These are phyloP conservation scores for Albula goreensis DNA, from an alignment of 2,113 vertebrate species.

Conservation along the genomic window DNA sequence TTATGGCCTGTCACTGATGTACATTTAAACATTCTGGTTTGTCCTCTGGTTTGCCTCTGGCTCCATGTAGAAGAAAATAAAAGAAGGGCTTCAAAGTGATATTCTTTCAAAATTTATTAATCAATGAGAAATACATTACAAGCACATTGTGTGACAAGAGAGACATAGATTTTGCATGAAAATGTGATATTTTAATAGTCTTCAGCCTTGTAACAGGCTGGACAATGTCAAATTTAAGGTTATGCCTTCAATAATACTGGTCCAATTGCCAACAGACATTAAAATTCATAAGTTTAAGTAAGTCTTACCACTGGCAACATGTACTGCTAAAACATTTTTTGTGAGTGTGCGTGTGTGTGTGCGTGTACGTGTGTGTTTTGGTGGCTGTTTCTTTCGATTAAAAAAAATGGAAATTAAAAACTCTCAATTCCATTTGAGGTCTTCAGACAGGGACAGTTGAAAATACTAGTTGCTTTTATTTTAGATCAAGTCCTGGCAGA, in stretches of 20 bases:
- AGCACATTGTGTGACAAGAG: not conserved
- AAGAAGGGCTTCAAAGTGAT: not conserved
- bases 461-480: no score
- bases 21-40: not conserved
- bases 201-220: not conserved
- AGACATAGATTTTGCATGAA: not conserved
- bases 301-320: not conserved
- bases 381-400: no score
- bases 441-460: no score
- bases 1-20: slow-evolving; percentile 3
- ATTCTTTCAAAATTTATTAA: no score
- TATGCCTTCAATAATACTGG: not conserved
- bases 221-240: not conserved
- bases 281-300: not conserved
- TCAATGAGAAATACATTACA: no score
- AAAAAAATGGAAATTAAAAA: no score
- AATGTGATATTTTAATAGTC: not conserved
- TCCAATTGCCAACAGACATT: not conserved
- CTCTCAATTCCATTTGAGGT: no score
- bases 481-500: no score
- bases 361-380: no score
- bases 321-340: not conserved
- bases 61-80: not conserved
- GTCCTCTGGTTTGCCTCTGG: not conserved
- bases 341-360: no score